phyloP scores from a whole-genome alignment of 2,113 vertebrate genomes.

The Ammospiza caudacuta region DNA sequence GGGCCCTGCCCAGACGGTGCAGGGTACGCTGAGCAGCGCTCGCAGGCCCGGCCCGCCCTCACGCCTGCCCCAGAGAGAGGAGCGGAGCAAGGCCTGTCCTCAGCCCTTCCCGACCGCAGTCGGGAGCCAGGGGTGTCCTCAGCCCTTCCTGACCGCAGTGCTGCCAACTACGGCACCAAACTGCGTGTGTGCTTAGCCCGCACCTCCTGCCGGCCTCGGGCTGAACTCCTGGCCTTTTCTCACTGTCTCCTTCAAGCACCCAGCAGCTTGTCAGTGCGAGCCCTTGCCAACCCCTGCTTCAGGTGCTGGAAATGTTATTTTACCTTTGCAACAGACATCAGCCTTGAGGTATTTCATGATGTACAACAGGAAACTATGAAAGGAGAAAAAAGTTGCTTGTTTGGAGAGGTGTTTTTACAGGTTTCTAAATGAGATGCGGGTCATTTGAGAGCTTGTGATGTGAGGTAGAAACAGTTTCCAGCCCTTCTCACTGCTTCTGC shows the following conservation, averaged over 20 bases:
- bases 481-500: not conserved
- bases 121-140: not conserved
- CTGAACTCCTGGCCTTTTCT: not conserved
- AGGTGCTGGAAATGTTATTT: not conserved
- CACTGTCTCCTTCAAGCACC: not conserved
- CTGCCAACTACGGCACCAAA: not conserved
- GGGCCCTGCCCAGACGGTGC: not conserved
- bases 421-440: not conserved
- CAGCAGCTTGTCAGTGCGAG: not conserved
- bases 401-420: not conserved
- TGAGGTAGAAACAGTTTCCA: not conserved
- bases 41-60: fast-evolving
- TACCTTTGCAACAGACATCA: not conserved
- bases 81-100: not conserved
- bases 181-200: not conserved
- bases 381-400: not conserved
- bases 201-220: not conserved
- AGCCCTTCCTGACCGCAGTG: not conserved
- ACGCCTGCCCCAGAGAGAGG: not conserved
- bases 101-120: not conserved
- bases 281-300: not conserved
- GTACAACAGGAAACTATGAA: not conserved
- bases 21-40: not conserved
- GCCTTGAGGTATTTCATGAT: not conserved
- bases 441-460: not conserved